Conservation (phyloP, 2,888 invertebrate genomes). For the Adela reaumurella region DNA sequence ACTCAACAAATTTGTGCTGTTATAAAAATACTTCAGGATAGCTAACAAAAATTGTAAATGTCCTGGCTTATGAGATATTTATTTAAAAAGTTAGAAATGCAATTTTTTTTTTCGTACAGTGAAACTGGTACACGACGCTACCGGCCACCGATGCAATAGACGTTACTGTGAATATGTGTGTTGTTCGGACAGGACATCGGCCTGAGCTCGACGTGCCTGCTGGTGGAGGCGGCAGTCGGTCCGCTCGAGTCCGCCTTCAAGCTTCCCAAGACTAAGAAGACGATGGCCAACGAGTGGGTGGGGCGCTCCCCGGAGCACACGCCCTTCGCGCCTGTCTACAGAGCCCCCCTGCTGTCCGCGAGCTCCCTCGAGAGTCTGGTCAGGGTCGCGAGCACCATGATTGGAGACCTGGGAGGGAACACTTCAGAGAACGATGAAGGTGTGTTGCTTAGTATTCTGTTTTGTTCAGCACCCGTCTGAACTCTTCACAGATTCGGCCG, state of each 20-base stretch:
- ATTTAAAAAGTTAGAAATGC: no score
- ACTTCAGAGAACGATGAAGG: slow-evolving; percentile 12
- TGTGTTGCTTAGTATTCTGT: slow-evolving; percentile 6
- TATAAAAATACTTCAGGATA: no score
- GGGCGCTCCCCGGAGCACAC: slow-evolving; percentile 66
- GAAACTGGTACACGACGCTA: no score
- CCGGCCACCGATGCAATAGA: no score
- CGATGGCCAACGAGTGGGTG: slow-evolving; percentile 86
- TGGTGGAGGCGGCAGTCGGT: slow-evolving; percentile 82
- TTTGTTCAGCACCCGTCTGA: no score
- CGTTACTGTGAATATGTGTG: no score
- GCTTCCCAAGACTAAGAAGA: slow-evolving; percentile 90
- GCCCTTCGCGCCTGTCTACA: slow-evolving; percentile 40
- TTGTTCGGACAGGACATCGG: slow-evolving; percentile 48
- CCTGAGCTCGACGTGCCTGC: slow-evolving; percentile 73
- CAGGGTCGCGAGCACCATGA: slow-evolving; percentile 57
- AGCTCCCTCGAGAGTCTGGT: slow-evolving; percentile 60
- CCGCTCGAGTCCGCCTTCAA: slow-evolving; percentile 81
- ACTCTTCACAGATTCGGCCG: no score
- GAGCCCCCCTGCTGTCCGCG: slow-evolving; percentile 33
- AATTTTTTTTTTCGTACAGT: no score
- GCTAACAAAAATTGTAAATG: no score
- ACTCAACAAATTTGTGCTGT: no score
- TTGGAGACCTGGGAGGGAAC: slow-evolving; percentile 25
- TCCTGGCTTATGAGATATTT: no score